Evolutionary conservation across 2,888 invertebrate species (phyloP).

Genomic region (Drosophila kokeensis): DNA sequence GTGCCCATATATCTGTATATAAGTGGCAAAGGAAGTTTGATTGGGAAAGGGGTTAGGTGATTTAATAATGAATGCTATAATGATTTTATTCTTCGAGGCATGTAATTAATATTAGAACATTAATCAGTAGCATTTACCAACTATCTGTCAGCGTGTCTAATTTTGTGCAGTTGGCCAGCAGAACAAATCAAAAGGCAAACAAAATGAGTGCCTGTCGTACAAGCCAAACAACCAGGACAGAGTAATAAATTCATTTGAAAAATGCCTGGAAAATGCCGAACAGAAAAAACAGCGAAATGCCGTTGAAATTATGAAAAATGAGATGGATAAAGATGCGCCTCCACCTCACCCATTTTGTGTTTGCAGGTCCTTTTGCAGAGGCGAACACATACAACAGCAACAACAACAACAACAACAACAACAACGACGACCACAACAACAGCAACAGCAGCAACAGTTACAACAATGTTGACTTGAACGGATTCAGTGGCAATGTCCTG

Average conservation of each 20-base stretch:
- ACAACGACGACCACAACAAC: slow-evolving; percentile 26
- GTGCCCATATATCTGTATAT: not conserved
- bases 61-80: not conserved
- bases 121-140: not conserved
- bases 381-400: slow-evolving; percentile 32
- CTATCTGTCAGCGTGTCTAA: not conserved
- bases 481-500: slow-evolving; percentile 41
- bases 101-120: slow-evolving; percentile 1
- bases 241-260: slow-evolving; percentile 64
- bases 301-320: slow-evolving; percentile 30
- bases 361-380: slow-evolving; percentile 57
- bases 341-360: not conserved
- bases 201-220: slow-evolving; percentile 5
- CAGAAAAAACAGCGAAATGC: slow-evolving; percentile 28
- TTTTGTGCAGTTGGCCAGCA: not conserved
- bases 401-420: slow-evolving; percentile 22
- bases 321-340: slow-evolving; percentile 12
- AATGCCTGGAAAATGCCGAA: slow-evolving; percentile 7
- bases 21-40: not conserved
- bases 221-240: slow-evolving; percentile 4
- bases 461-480: slow-evolving; percentile 36
- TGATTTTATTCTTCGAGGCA: not conserved
- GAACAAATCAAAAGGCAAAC: slow-evolving; percentile 46
- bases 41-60: not conserved
- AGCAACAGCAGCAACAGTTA: slow-evolving; percentile 26